These are phyloP conservation scores for Phrynosoma blainvillii DNA, from an alignment of 2,113 vertebrate species.

Conservation along the genomic window DNA sequence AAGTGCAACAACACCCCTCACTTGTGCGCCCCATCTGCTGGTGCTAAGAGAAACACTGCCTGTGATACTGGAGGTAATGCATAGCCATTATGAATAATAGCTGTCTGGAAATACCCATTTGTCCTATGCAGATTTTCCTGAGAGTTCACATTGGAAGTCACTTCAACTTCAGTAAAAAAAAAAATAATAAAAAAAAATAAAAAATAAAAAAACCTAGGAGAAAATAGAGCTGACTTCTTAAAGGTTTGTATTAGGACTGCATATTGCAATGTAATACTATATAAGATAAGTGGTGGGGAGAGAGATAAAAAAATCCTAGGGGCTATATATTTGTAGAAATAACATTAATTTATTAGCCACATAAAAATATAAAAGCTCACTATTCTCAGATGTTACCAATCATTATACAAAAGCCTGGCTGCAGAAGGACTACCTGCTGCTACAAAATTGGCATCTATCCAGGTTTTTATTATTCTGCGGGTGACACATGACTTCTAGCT, in stretches of 20 bases:
- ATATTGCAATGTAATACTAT: neutral
- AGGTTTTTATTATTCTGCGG: neutral
- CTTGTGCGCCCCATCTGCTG: neutral
- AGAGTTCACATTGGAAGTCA: neutral
- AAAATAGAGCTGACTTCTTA: neutral
- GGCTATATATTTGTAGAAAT: neutral
- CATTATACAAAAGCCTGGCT: neutral
- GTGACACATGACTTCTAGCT: neutral
- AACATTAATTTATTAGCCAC: neutral
- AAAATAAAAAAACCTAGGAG: neutral
- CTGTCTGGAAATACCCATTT: neutral
- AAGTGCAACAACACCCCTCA: neutral
- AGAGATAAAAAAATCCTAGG: neutral
- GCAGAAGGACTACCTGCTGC: neutral
- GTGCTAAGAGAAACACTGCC: neutral
- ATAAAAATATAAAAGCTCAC: neutral
- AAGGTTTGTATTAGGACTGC: neutral
- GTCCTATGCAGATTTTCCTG: neutral
- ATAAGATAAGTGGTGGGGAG: neutral
- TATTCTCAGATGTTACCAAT: neutral
- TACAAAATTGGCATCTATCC: neutral
- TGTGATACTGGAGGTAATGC: neutral
- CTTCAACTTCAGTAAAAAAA: no score
- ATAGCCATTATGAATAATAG: neutral
- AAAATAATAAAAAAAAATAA: no score